These are phyloP conservation scores for Picathartes gymnocephalus DNA, from an alignment of 2,113 vertebrate genomes.

Conservation along the genomic window DNA sequence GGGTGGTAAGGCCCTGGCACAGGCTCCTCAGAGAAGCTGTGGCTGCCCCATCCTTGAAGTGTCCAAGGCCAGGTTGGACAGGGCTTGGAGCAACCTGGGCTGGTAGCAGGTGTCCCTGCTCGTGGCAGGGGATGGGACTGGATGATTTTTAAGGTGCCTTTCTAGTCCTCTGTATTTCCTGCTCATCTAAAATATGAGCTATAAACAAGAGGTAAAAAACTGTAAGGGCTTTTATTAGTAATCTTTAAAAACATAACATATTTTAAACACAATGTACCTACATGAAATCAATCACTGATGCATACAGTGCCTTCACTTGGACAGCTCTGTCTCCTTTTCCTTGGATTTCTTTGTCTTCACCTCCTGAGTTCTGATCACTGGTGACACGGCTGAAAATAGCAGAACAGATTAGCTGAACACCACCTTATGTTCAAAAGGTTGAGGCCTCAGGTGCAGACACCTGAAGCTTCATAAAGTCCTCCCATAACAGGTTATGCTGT, in stretches of 20 bases:
- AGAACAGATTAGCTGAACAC: not conserved
- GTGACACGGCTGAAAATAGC: slow-evolving; percentile 69
- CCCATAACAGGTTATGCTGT: not conserved
- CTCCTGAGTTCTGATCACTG: slow-evolving; percentile 62
- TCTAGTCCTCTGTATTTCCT: not conserved
- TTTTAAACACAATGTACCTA: slow-evolving; percentile 8
- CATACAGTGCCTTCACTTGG: slow-evolving; percentile 34
- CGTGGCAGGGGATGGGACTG: accelerated
- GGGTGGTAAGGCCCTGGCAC: not conserved
- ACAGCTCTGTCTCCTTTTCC: slow-evolving; percentile 64
- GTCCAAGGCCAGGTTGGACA: not conserved
- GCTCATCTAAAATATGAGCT: not conserved
- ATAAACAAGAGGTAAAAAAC: not conserved
- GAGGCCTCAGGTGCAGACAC: not conserved
- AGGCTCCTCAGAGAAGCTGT: not conserved
- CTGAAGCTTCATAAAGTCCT: not conserved
- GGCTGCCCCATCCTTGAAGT: not conserved
- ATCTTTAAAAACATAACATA: slow-evolving; percentile 3
- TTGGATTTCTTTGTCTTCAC: slow-evolving; percentile 65
- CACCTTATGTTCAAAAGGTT: not conserved
- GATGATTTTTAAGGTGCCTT: not conserved
- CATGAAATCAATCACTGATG: not conserved
- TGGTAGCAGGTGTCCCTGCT: no score
- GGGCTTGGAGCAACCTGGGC: not conserved
- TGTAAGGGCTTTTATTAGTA: slow-evolving; percentile 39